These are phyloP conservation scores for Piezodorus guildinii DNA, from an alignment of 1,140 invertebrate genomes.

Conservation along the genomic window DNA sequence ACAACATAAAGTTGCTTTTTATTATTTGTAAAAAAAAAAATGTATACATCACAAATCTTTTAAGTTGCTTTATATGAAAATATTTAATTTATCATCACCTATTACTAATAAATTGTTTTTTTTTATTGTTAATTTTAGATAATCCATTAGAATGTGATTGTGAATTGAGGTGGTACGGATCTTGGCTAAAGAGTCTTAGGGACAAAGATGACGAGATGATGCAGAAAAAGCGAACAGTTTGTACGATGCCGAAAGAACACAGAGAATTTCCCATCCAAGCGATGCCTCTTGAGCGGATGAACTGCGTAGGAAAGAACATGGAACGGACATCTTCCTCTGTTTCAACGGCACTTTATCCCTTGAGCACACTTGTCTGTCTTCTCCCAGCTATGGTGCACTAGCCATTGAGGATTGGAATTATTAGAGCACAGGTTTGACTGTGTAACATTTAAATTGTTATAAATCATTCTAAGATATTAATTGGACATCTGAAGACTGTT, in stretches of 20 bases:
- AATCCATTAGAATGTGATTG: conserved; percentile 81
- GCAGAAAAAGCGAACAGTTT: conserved; percentile 62
- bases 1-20: no score
- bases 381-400: background rate
- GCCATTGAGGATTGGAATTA: no score
- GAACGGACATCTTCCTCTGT: conserved; percentile 10
- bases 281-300: conserved; percentile 67
- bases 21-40: no score
- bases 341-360: background rate
- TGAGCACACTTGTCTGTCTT: conserved; percentile 1
- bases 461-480: no score
- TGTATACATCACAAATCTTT: no score
- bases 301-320: conserved; percentile 50
- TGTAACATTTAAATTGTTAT: no score
- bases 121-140: conserved; percentile 43
- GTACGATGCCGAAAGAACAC: conserved; percentile 35
- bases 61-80: no score
- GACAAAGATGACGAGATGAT: conserved; percentile 73
- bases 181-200: conserved; percentile 59
- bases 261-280: conserved; percentile 67
- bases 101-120: no score
- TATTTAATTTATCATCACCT: background rate
- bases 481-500: no score
- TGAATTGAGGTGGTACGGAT: conserved; percentile 69
- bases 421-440: no score